Base-by-base conservation (phyloP, 2,888 invertebrate genomes). In the Eledona agricola region DNA sequence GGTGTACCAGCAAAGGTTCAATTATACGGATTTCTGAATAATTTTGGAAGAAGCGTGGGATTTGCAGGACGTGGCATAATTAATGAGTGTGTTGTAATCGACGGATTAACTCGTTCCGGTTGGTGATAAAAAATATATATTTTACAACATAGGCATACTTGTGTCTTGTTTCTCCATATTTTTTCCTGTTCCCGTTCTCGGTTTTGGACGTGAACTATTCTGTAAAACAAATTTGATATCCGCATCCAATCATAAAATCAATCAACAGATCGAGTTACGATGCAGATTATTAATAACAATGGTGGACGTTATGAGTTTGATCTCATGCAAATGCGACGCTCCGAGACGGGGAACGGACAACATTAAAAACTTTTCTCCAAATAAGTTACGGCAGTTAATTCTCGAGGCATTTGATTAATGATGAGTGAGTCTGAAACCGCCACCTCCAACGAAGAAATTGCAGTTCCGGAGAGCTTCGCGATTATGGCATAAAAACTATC, bases 331-430 rank as follows among this genome's bases (percentile, higher is more conserved):
- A 35, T 20, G 35, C n/a, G n/a, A n/a, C n/a, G n/a, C 28, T 9
- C 23, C 4, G 19, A 47, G 46, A 46, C 40, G 29, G 28, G 52
- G 31, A 54, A 50, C 47, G 37, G 43, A 42, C 47, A 40, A 42
- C 50, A 40, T 51, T 43, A 40, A 42, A 51, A 52, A 52, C 23
- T 49, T 57, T 34, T 15, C 22, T 15, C 22, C 26, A 52, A 53
- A 50, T 57, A 29, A 50, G 50, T 50, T 50, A 43, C 53, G 52
- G 52, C 57, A 57, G 53, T 46, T 50, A 57, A 57, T 57, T 57
- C 52, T 49, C 37, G 7, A 10, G 29, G 23, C 38, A 13, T 23
- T 16, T 57, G 57, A 57, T 57, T 57, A 50, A 57, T 57, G 57
- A 45, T 52, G 16, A 15, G 15, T 26, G 16, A 12, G 12, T 7